These are phyloP conservation scores for Drosophila orena DNA, from an alignment of 1,140 invertebrate species.

Conservation along the genomic window DNA sequence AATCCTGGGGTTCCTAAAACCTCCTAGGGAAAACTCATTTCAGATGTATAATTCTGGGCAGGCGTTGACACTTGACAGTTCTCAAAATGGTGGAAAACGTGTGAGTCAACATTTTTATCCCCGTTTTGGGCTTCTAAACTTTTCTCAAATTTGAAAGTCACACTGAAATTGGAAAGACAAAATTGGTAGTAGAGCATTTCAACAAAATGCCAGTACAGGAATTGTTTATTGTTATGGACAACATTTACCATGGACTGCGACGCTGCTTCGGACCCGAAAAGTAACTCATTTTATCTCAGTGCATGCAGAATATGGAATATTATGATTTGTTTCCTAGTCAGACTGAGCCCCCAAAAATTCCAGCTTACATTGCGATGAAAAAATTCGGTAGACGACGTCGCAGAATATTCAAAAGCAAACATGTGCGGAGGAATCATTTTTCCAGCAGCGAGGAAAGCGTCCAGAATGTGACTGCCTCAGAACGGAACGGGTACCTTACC, in stretches of 20 bases:
- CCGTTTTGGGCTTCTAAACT: background rate
- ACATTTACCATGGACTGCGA: constrained; percentile 9
- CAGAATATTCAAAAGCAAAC: background rate
- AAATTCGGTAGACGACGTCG: constrained; percentile 1
- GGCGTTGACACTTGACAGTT: background rate
- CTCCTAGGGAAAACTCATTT: no score
- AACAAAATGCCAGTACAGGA: constrained; percentile 29
- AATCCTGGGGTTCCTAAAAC: background rate
- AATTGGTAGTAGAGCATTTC: constrained; percentile 8
- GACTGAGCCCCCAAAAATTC: background rate
- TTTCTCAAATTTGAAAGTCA: background rate
- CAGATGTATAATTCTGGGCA: background rate
- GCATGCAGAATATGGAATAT: background rate
- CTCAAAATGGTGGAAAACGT: background rate
- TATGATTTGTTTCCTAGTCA: background rate
- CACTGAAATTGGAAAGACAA: constrained; percentile 3
- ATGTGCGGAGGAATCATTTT: background rate
- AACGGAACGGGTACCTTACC: background rate
- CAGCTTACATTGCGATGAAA: background rate
- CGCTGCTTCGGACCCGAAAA: constrained; percentile 1
- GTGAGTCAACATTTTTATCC: background rate
- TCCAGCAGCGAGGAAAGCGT: constrained; percentile 13
- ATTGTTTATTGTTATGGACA: constrained; percentile 10
- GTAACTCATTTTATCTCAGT: background rate
- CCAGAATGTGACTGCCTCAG: background rate